Base-by-base conservation (phyloP, 2,888 invertebrate genomes). In the Agrypnus murinus region DNA sequence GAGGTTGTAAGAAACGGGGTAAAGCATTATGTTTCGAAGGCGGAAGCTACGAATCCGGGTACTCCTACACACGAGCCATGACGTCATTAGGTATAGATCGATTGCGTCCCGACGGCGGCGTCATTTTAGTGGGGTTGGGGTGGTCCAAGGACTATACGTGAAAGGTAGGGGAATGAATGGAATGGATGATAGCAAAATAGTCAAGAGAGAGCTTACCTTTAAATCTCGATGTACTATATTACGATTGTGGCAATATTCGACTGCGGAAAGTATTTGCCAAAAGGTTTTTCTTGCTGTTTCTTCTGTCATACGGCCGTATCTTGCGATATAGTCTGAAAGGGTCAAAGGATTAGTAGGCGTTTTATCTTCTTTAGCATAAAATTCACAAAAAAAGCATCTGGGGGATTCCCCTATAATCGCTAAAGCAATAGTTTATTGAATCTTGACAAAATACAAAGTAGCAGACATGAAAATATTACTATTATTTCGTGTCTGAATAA, bases 211-310 rank as follows among this genome's bases (percentile, higher is more conserved):
- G 74, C 81, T 82, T 84, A 92, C 92, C 91, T 98, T 98, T 83
- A 98, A 92, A 89, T 98, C 98, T 84, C 98, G 91, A 87, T 99
- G 98, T 64, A 98, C 98, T 81, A 99, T 95, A 81, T 94, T 92
- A 82, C 93, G 91, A 79, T 93, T 93, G 86, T 99, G 98, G 84
- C 98, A 97, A 86, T 98, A 98, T 85, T 98, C 96, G 72, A 99
- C 97, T 63, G 98, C 98, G 15, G 95, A 94, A 69, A 99, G 89
- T 80, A 99, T 98, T 89, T 99, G 98, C 92, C 95, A 95, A 88
- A 99, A 99, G 85, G 96, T 97, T 75, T 92, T 89, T 62, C 97
- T 89, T 6, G 98, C 98, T 63, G 96, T 94, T 75, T 92, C 90
- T 87, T 99, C 99, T 17, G 93, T 92, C 94, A 99, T 95, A 74